phyloP scores from a whole-genome alignment of 2,797 vertebrate species.

The Aulostomus chinensis region DNA sequence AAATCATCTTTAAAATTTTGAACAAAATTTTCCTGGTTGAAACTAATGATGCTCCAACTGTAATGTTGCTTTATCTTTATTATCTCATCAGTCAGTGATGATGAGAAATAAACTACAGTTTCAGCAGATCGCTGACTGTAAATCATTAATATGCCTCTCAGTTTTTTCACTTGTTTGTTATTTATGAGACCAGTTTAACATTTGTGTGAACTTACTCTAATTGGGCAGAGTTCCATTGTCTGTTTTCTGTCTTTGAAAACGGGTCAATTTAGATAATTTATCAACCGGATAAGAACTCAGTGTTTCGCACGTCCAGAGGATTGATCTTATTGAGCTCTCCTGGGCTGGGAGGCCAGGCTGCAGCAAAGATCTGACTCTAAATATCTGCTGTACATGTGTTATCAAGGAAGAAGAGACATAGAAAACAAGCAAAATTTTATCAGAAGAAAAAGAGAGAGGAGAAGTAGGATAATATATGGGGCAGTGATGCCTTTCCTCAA shows the following conservation, averaged over 20 bases:
- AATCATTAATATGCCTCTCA: background rate
- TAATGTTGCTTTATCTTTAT: too few species aligned
- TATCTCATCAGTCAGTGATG: too few species aligned
- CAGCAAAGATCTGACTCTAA: constrained; percentile 19
- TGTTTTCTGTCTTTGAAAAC: constrained; percentile 2
- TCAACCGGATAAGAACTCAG: constrained; percentile 7
- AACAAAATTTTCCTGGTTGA: too few species aligned
- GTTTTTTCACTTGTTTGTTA: too few species aligned
- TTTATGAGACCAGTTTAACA: too few species aligned
- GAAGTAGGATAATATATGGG: constrained; percentile 60
- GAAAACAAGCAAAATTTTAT: constrained; percentile 44
- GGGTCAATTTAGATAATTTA: constrained; percentile 6
- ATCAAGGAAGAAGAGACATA: constrained; percentile 20
- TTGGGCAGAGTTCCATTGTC: too few species aligned
- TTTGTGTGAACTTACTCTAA: background rate
- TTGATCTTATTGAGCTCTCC: constrained; percentile 1
- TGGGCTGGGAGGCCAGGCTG: constrained; percentile 2
- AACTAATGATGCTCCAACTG: too few species aligned
- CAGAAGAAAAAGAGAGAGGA: constrained; percentile 24
- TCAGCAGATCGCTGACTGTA: too few species aligned
- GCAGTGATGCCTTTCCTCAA: constrained; percentile 44
- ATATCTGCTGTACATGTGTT: constrained; percentile 36
- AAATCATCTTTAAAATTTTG: constrained; percentile 11
- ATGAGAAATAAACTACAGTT: too few species aligned
- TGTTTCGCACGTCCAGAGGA: constrained; percentile 13